These are phyloP conservation scores for Saturnia japonica DNA, from an alignment of 2,888 invertebrate species.

Conservation along the genomic window DNA sequence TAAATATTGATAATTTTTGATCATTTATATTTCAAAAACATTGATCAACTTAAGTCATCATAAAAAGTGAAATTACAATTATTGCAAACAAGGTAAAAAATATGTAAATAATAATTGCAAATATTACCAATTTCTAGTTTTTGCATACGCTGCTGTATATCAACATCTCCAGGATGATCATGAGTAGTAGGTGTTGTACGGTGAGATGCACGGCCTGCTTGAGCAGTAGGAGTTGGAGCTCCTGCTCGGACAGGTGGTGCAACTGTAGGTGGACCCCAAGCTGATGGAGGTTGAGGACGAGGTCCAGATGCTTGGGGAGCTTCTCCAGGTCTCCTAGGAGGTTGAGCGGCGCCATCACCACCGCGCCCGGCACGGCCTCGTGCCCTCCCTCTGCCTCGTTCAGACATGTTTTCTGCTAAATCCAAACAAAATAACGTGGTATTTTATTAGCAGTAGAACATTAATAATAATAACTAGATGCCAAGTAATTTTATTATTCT, in stretches of 20 bases:
- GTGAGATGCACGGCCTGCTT: constrained; percentile 63
- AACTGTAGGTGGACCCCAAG: constrained; percentile 65
- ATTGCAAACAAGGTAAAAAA: not conserved
- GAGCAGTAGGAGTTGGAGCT: constrained; percentile 51
- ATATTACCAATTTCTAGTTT: constrained; percentile 52
- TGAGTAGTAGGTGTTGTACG: constrained; percentile 56
- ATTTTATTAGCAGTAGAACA: not conserved
- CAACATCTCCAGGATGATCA: constrained; percentile 69
- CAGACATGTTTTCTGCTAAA: constrained; percentile 49
- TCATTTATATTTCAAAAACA: too few species aligned
- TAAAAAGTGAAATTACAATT: too few species aligned
- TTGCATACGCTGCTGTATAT: constrained; percentile 66
- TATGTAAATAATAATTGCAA: constrained; percentile 17
- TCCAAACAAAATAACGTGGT: not conserved
- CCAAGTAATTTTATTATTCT: too few species aligned
- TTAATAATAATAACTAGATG: too few species aligned
- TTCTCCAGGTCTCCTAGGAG: constrained; percentile 53
- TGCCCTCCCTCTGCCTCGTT: constrained; percentile 63
- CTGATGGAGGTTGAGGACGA: constrained; percentile 65
- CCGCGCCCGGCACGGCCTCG: constrained; percentile 69
- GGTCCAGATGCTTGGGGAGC: constrained; percentile 45
- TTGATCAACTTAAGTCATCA: not conserved
- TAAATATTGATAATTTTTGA: not conserved
- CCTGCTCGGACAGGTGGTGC: constrained; percentile 63
- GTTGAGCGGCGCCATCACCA: constrained; percentile 43